These are phyloP conservation scores for Brachyopa scutellaris DNA, from an alignment of 2,888 invertebrate genomes.

Conservation along the genomic window DNA sequence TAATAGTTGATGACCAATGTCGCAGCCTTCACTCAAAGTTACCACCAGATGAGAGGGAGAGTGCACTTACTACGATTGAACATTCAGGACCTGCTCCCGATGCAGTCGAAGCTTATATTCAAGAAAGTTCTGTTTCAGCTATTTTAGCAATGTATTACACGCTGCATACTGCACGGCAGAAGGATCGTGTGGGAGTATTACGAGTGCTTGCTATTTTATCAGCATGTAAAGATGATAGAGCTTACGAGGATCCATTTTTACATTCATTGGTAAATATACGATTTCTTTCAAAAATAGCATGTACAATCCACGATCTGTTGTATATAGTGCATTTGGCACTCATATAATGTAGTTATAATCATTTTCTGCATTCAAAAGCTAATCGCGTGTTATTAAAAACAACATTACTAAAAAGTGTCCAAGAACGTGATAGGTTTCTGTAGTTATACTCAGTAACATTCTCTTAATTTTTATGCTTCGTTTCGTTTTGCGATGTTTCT, in stretches of 20 bases:
- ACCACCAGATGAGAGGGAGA: slow-evolving; percentile 96
- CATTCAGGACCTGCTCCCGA: slow-evolving; percentile 97
- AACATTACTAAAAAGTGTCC: too few relatives aligned
- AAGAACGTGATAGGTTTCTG: too few relatives aligned
- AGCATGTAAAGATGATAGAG: slow-evolving; percentile 94
- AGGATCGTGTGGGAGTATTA: slow-evolving; percentile 91
- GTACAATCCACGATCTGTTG: too few relatives aligned
- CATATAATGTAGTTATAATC: too few relatives aligned
- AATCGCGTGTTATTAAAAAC: too few relatives aligned
- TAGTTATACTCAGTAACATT: too few relatives aligned
- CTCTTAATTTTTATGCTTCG: too few relatives aligned
- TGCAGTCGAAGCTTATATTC: slow-evolving; percentile 95
- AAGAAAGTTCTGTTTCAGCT: slow-evolving; percentile 95
- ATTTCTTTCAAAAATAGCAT: too few relatives aligned
- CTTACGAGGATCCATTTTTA: slow-evolving; percentile 97
- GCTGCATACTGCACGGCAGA: slow-evolving; percentile 91
- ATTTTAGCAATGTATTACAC: slow-evolving; percentile 98
- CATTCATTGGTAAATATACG: slow-evolving; percentile 92
- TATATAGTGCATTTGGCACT: too few relatives aligned
- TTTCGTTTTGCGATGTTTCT: too few relatives aligned
- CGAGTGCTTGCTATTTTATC: slow-evolving; percentile 95
- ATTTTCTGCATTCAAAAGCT: too few relatives aligned
- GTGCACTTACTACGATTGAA: slow-evolving; percentile 95
- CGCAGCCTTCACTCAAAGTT: slow-evolving; percentile 91
- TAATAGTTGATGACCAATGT: slow-evolving; percentile 96